Base-by-base conservation (phyloP, 2,797 vertebrate genomes). In the Cottoperca gobio region DNA sequence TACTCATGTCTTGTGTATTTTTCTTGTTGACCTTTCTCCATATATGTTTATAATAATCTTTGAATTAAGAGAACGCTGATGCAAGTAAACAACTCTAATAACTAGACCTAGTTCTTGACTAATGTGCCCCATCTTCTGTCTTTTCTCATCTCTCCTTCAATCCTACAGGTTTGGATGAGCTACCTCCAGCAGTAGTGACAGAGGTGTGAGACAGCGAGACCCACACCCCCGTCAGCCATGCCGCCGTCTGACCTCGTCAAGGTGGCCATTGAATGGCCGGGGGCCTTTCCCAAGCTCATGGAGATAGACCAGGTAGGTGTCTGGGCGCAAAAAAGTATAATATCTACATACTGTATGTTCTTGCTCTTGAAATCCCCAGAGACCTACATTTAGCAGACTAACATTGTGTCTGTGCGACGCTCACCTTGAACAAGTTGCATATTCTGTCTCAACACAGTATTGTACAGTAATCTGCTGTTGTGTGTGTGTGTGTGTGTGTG, bases 231-330 rank as follows among this genome's bases (percentile, higher is more conserved):
- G 42, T 80, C 85, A 88, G 86, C 93, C 89, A 99, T 99, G 97
- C 98, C 98, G 8, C 98, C 97, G 0, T 97, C 96, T 50, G 97
- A 99, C 91, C 97, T 96, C 75, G 96, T 99, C 87, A 99, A 99
- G 95, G 98, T 99, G 94, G 98, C 98, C 84, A 99, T 99, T 24
- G 96, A 99, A 87, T 99, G 97, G 96, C 97, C 98, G 0, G 97
- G 96, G 63, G 97, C 97, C 76, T 99, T 96, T 91, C 97, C 98
- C 67, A 98, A 97, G 58, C 96, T 99, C 84, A 99, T 98, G 97
- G 97, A 99, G 93, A 98, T 99, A 71, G 98, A 99, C 91, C 98
- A 99, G 96, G 98, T 99, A 84, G 90, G 95, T 93, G 70, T 35
- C 19, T 39, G 9, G 42, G 31, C 24, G 37, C 37, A n/a, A 8